These are phyloP conservation scores for Chrysolina americana DNA, from an alignment of 2,888 invertebrate genomes.

Conservation along the genomic window DNA sequence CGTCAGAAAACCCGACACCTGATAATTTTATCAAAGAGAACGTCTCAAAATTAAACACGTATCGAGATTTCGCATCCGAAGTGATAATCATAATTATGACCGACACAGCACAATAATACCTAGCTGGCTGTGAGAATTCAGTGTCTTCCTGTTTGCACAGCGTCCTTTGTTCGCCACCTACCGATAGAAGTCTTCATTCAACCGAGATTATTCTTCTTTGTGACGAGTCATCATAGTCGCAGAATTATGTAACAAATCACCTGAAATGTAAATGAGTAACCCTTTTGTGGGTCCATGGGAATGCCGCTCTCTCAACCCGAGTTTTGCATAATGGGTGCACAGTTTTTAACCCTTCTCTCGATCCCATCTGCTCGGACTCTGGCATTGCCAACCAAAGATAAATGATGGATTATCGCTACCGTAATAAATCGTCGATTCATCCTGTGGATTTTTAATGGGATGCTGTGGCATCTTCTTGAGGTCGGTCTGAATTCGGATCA, in stretches of 20 bases:
- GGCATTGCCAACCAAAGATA: slow-evolving; percentile 23
- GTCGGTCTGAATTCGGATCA: slow-evolving; percentile 5
- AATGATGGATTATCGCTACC: slow-evolving; percentile 37
- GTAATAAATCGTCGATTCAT: slow-evolving; percentile 39
- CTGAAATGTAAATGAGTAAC: slow-evolving; percentile 8
- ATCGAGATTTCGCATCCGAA: slow-evolving; percentile 1
- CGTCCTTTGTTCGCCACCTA: neutral
- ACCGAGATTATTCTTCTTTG: slow-evolving; percentile 2
- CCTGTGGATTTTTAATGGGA: slow-evolving; percentile 12
- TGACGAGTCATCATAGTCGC: slow-evolving; percentile 6
- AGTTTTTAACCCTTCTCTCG: slow-evolving; percentile 22
- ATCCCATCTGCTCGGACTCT: slow-evolving; percentile 27
- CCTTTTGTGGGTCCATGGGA: slow-evolving; percentile 1
- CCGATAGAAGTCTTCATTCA: slow-evolving; percentile 4
- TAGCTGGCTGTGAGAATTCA: neutral
- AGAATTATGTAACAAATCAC: neutral
- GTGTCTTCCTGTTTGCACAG: neutral
- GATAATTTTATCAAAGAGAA: slow-evolving; percentile 13
- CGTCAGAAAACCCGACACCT: slow-evolving; percentile 3
- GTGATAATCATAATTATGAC: neutral
- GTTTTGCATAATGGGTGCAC: slow-evolving; percentile 12
- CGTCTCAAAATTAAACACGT: neutral
- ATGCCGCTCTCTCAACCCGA: slow-evolving; percentile 10
- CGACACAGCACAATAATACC: neutral
- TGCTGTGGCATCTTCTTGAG: slow-evolving; percentile 22